phyloP scores from a whole-genome alignment of 2,888 invertebrate species.

The Andrena fulva region DNA sequence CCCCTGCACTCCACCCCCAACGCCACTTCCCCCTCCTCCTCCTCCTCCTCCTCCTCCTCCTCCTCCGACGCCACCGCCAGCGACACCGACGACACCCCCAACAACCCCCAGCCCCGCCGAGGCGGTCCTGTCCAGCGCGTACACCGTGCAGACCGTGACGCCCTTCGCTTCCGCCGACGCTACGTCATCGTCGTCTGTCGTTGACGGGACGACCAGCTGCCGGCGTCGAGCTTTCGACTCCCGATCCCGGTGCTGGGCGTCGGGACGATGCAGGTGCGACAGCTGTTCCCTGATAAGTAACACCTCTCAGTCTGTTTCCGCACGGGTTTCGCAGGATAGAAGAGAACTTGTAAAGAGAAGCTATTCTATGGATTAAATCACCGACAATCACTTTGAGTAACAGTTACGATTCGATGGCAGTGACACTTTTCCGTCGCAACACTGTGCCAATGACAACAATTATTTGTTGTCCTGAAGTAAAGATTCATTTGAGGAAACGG shows the following conservation, averaged over 20 bases:
- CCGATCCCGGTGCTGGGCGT: constrained; percentile 52
- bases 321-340: neutral
- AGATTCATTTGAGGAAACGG: neutral
- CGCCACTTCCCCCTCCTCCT: constrained; percentile 52
- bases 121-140: constrained; percentile 84
- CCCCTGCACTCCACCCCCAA: constrained; percentile 73
- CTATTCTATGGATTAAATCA: neutral
- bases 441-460: neutral
- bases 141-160: constrained; percentile 82
- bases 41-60: constrained; percentile 44
- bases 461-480: neutral
- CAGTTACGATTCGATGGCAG: neutral
- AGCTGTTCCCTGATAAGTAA: constrained; percentile 61
- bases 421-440: neutral
- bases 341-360: neutral
- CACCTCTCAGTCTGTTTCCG: constrained; percentile 30
- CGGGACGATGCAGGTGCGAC: constrained; percentile 68
- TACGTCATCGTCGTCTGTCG: constrained; percentile 76
- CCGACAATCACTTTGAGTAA: neutral
- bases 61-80: constrained; percentile 58
- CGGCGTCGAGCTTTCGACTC: constrained; percentile 59
- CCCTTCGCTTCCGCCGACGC: constrained; percentile 83
- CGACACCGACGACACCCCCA: constrained; percentile 77
- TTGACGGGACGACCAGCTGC: constrained; percentile 64
- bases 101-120: constrained; percentile 83